Evolutionary conservation across 2,888 invertebrate genomes (phyloP), one percentile per base, ranked within the genome.

Genomic region (Erebia palarica): DNA sequence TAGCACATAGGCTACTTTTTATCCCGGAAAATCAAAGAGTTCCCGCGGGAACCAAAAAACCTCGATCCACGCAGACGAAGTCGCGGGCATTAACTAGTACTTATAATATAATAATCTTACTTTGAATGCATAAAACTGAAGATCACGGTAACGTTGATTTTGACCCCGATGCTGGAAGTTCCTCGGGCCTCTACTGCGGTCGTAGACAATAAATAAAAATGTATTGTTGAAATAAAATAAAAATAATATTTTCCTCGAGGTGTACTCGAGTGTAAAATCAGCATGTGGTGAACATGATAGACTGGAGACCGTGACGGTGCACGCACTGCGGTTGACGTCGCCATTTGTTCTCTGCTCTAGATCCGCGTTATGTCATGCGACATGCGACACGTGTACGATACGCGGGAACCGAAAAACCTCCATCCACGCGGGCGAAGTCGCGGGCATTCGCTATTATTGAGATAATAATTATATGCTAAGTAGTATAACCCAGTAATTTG

Each of bases 301-400:
- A 75, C 72, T 75, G 68, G 57, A 78, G 77, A 78, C 79, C 78
- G 78, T 81, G 83, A 84, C 81, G 82, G 71, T 76, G 80, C 83
- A 82, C 85, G 82, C 81, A 82, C 81, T 86, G 86, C 76, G 81
- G 81, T 80, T 84, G 85, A 84, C 84, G 78, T 74, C 75, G 78
- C 82, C 76, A 84, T 85, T 85, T 85, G 80, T 85, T 82, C 79
- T 73, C 74, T 70, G 70, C 68, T 73, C 69, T 59, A 51, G 67
- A 75, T 67, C 21, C 42, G n/a, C 8, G 1, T 49, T 21, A 51
- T 7, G 44, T 4, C 7, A 64, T 80, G 70, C 27, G 67, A 58
- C 7, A 64, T 80, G 70, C 27, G 67, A 58, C 47, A 73, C 74
- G 76, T 73, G 18, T 69, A 73, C 78, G 65, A 65, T 13, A 21